These are phyloP conservation scores for Odontothrips loti DNA, from an alignment of 2,888 invertebrate genomes.

Conservation along the genomic window DNA sequence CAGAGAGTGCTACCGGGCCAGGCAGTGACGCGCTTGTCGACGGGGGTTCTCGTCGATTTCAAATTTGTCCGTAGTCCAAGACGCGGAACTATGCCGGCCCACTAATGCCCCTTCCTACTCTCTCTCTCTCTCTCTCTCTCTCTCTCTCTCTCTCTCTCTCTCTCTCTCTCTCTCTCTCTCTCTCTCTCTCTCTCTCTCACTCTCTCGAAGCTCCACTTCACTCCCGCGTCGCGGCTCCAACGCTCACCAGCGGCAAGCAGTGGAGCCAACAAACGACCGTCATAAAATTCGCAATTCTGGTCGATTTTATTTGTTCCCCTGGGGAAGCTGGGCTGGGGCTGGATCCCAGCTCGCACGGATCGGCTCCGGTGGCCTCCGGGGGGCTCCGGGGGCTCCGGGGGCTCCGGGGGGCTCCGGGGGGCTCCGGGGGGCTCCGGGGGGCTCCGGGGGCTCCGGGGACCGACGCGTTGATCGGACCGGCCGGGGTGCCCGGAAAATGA, in stretches of 20 bases:
- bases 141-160: too few relatives aligned
- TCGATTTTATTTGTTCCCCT: neutral
- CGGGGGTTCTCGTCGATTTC: too few relatives aligned
- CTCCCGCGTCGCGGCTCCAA: neutral
- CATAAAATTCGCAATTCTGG: conserved; percentile 6
- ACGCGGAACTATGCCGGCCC: too few relatives aligned
- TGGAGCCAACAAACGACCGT: conserved; percentile 6
- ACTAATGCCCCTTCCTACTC: too few relatives aligned
- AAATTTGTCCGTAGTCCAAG: too few relatives aligned
- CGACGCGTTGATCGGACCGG: too few relatives aligned
- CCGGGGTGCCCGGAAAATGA: neutral
- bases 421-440: neutral
- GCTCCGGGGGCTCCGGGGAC: neutral
- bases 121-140: too few relatives aligned
- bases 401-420: neutral
- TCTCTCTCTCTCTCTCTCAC: too few relatives aligned
- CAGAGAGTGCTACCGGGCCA: too few relatives aligned
- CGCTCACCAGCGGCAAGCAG: neutral
- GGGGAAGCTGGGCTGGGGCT: neutral
- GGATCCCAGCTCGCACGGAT: neutral
- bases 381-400: neutral
- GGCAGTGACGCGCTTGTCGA: too few relatives aligned
- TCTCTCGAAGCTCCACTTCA: too few relatives aligned
- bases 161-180: too few relatives aligned
- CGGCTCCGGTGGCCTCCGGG: neutral